Evolutionary conservation across 2,888 invertebrate species (phyloP), one percentile per base, ranked within the genome.

Genomic region (Drosophila eohydei): DNA sequence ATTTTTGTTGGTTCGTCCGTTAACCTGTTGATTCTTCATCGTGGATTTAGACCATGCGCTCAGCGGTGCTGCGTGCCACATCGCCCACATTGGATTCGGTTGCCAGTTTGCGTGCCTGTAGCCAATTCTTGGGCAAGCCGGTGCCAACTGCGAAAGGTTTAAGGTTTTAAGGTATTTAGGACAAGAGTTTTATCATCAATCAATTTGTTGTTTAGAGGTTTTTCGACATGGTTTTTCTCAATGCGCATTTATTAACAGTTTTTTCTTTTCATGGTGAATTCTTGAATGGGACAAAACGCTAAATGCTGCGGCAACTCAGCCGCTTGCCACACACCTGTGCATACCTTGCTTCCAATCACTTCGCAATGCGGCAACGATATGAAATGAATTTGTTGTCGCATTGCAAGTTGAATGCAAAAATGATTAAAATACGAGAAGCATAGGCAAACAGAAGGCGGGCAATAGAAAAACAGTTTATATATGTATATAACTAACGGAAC

Each of bases 61-160:
- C 80, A 26, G 89, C 91, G 28, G 90, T 88, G 60, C 61, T 82
- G 46, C 66, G 83, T n/a, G 91, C 91, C 63, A 91, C 81, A 11
- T 77, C 62, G 62, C 87, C 91, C 55, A 91, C 85, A 61, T 82
- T 83, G 46, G 74, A 67, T 4, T 80, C 87, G 14, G 63, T 16
- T n/a, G 70, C 66, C 71, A 85, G 51, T 70, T 87, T 89, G 61
- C 74, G 69, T 36, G 74, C 60, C 48, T 89, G 69, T 58, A 89
- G 59, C 86, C 86, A 86, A 71, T 81, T 74, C 65, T 80, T 73
- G 64, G 89, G 89, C 73, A 86, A 61, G 48, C 85, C 86, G 16
- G 88, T 84, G 72, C 89, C 86, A 89, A 86, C 86, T 86, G 86
- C 89, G 86, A 89, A 86, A 43, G 43, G 56, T 56, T 34, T 38